A percentile compares a stretch with the other conserved stretches of the same genome.
Conservation (phyloP, 2,797 vertebrate species). For the Eulemur coronatus region DNA sequence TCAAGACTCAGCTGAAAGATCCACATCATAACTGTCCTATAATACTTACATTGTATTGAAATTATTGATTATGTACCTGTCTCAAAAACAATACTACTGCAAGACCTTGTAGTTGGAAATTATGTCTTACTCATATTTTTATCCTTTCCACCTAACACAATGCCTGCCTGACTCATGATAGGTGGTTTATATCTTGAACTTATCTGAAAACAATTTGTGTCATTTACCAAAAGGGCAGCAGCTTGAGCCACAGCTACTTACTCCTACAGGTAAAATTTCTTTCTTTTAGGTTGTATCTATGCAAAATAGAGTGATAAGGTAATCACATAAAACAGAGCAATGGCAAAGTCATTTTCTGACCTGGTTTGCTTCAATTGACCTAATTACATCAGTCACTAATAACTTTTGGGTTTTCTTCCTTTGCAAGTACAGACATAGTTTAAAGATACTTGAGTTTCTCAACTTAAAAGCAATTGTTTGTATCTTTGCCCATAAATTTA, state of each 20-base stretch:
- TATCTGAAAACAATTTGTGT: not conserved
- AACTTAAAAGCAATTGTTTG: not conserved
- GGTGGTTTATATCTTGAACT: not conserved
- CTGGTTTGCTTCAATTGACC: not conserved
- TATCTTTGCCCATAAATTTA: not conserved
- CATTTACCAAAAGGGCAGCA: not conserved
- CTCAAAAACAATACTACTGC: not conserved
- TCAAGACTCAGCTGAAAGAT: not conserved
- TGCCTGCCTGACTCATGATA: not conserved
- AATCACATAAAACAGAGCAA: not conserved
- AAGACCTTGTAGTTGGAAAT: not conserved
- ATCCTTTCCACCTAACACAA: not conserved
- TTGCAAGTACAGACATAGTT: not conserved
- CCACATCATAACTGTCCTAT: not conserved
- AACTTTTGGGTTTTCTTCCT: not conserved
- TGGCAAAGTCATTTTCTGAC: not conserved
- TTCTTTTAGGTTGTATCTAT: not conserved
- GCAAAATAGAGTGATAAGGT: not conserved
- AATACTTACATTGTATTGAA: not conserved
- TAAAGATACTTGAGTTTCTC: conserved; percentile 18
- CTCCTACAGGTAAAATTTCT: not conserved
- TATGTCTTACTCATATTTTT: not conserved
- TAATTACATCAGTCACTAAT: not conserved
- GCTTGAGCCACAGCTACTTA: not conserved
- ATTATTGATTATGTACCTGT: not conserved